Evolutionary conservation across 2,888 invertebrate genomes (phyloP).

Genomic region (Trachelus tabidus): DNA sequence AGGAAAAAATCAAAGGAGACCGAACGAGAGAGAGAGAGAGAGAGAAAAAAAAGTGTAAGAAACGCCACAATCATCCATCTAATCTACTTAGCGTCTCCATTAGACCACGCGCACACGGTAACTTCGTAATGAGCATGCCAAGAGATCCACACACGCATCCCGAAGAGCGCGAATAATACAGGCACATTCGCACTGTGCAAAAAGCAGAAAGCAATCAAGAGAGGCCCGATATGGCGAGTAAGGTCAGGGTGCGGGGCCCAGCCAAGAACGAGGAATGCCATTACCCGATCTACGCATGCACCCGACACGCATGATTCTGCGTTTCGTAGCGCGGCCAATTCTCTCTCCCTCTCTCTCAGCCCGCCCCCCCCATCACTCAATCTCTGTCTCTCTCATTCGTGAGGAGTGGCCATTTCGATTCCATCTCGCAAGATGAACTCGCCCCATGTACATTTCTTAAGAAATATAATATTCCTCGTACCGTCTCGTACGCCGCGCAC

Average conservation of each 20-base stretch:
- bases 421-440: not conserved
- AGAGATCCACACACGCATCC: constrained; percentile 1
- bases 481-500: not conserved
- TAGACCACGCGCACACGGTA: constrained; percentile 35
- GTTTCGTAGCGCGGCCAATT: constrained; percentile 25
- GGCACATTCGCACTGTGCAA: constrained; percentile 41
- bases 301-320: constrained; percentile 36
- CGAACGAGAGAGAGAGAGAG: not conserved
- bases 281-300: constrained; percentile 39
- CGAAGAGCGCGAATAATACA: constrained; percentile 27
- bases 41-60: not conserved
- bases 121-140: constrained; percentile 29
- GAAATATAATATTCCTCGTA: not conserved
- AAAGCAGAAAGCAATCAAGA: constrained; percentile 58
- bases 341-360: constrained; percentile 1
- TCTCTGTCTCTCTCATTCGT: not conserved
- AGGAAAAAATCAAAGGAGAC: not conserved
- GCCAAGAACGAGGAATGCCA: constrained; percentile 58
- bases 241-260: constrained; percentile 58
- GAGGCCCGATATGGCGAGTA: constrained; percentile 57
- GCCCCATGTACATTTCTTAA: not conserved
- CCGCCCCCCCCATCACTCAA: not conserved
- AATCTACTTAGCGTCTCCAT: constrained; percentile 49
- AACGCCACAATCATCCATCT: constrained; percentile 26
- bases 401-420: not conserved